phyloP scores from a whole-genome alignment of 2,113 vertebrate species.

The Chloroceryle aenea region DNA sequence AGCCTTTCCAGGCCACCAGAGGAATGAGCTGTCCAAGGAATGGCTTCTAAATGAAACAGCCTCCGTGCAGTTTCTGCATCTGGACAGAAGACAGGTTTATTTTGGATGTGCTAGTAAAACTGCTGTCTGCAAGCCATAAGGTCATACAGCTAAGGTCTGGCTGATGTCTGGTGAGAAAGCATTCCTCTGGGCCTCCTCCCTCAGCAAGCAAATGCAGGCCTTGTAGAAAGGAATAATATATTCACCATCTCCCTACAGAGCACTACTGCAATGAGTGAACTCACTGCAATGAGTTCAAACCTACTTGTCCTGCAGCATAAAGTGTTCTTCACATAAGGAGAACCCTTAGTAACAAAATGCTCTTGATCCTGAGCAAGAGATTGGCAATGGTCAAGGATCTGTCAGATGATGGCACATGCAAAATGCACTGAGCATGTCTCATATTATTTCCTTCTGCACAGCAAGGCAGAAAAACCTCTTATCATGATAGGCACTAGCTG shows the following conservation, averaged over 20 bases:
- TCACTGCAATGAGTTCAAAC: neutral
- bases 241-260: neutral
- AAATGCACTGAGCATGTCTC: neutral
- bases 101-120: conserved; percentile 58
- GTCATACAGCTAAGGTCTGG: conserved; percentile 35
- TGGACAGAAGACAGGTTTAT: conserved; percentile 45
- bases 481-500: neutral
- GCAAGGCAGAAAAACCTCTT: neutral
- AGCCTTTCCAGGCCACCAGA: conserved; percentile 4
- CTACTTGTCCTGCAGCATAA: neutral
- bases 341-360: neutral
- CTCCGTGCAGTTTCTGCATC: conserved; percentile 13
- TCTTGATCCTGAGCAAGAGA: neutral
- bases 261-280: neutral
- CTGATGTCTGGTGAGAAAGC: conserved; percentile 34
- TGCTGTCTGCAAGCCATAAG: neutral
- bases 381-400: neutral
- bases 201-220: neutral
- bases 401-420: neutral
- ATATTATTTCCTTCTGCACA: neutral
- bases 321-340: neutral
- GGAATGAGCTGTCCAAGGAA: conserved; percentile 45
- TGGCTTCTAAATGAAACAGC: conserved; percentile 45
- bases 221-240: conserved; percentile 18
- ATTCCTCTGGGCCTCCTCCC: conserved; percentile 36